Evolutionary conservation across 1,140 invertebrate genomes (phyloP).

Genomic region (Microplitis demolitor): DNA sequence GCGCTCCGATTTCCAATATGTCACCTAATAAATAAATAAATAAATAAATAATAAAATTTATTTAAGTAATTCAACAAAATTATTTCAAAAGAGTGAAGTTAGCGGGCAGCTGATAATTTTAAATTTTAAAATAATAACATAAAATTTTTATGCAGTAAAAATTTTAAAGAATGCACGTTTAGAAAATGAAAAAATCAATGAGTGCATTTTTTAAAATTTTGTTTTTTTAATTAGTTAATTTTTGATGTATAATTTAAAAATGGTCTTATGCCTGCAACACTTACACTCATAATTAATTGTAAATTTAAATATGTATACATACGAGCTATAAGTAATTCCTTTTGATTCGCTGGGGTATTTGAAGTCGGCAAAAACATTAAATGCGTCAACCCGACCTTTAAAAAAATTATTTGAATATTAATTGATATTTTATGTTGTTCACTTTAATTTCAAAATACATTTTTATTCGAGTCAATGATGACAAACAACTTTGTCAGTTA

Average conservation of each 20-base stretch:
- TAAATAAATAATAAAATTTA: not conserved
- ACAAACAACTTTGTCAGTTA: constrained; percentile 52
- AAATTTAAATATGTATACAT: constrained; percentile 40
- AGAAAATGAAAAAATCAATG: too few relatives aligned
- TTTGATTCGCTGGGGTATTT: constrained; percentile 76
- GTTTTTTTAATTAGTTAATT: too few relatives aligned
- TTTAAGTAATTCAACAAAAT: not conserved
- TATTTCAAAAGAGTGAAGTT: too few relatives aligned
- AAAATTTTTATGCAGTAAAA: too few relatives aligned
- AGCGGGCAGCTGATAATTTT: too few relatives aligned
- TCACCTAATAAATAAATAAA: constrained; percentile 67
- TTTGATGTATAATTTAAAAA: too few relatives aligned
- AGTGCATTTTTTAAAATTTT: too few relatives aligned
- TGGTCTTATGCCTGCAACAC: too few relatives aligned
- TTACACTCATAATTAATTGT: too few relatives aligned
- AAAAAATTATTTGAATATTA: constrained; percentile 25
- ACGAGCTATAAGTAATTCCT: constrained; percentile 87
- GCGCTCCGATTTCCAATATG: constrained; percentile 93
- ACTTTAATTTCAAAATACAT: constrained; percentile 4
- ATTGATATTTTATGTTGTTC: constrained; percentile 5
- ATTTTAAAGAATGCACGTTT: too few relatives aligned
- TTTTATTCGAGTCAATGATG: constrained; percentile 39
- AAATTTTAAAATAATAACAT: too few relatives aligned
- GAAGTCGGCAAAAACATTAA: constrained; percentile 87
- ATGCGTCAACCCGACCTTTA: constrained; percentile 80